Evolutionary conservation across 2,888 invertebrate genomes (phyloP).

Genomic region (Alloplasta piceator): DNA sequence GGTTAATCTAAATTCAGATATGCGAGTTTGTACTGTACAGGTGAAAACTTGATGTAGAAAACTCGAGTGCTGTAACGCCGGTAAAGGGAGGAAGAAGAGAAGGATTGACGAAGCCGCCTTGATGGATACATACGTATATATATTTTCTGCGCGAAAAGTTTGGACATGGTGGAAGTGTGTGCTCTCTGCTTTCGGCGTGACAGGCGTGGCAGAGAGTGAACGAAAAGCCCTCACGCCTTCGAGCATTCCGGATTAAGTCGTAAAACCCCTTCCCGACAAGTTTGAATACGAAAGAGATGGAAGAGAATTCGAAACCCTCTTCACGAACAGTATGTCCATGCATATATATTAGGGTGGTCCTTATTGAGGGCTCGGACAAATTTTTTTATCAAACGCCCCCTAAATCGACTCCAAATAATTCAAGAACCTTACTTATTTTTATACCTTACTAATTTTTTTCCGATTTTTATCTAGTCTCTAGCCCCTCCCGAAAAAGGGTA

Average conservation of each 20-base stretch:
- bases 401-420: no score
- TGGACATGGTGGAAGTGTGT: constrained; percentile 17
- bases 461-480: no score
- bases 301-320: constrained; percentile 15
- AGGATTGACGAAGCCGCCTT: constrained; percentile 50
- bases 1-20: no score
- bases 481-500: no score
- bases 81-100: constrained; percentile 5
- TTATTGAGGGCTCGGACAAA: no score
- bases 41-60: constrained; percentile 13
- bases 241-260: constrained; percentile 61
- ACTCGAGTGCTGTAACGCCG: constrained; percentile 42
- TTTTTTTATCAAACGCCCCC: no score
- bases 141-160: constrained; percentile 52
- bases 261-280: constrained; percentile 41
- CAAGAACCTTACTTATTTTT: no score
- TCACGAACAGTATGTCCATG: constrained; percentile 18
- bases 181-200: constrained; percentile 20
- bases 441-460: no score
- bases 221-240: constrained; percentile 21
- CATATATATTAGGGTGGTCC: no score
- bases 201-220: constrained; percentile 32
- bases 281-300: constrained; percentile 23
- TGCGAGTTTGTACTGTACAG: no score
- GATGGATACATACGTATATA: constrained; percentile 34